Evolutionary conservation across 2,797 vertebrate species (phyloP), one percentile per base, ranked within the genome.

Genomic region (Gallinago stenura): DNA sequence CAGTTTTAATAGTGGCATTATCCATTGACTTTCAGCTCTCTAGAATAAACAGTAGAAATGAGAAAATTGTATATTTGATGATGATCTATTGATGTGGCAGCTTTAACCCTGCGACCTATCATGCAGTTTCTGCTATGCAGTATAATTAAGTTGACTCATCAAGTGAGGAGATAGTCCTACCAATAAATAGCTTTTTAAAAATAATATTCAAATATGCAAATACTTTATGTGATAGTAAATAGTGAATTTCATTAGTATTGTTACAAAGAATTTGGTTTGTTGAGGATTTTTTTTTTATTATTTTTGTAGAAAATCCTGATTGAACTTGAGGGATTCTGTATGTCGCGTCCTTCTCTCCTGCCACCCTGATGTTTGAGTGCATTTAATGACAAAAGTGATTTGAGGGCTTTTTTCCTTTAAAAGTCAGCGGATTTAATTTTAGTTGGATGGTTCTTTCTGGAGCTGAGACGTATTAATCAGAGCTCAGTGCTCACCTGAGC

Each of bases 111-210:
- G 30, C 0, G 2, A 94, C 85, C 76, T 91, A 20, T 71, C 58
- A 3, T 76, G 28, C n/a, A 65, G 62, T 93, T 86, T 93, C 66
- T 91, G 65, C 77, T 54, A 14, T 62, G 66, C 46, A 62, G 24
- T 90, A 26, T 94, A 93, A 96, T 93, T 90, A 93, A 90, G 72
- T 88, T 94, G 88, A 66, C 61, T 94, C 57, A 60, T 91, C 73
- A 81, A 69, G 10, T 76, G 61, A 58, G 46, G 69, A 75, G 83
- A 31, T 46, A 65, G 41, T 69, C n/a, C 45, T 88, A 58, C 62
- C 69, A 53, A 73, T 46, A 90, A 87, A 70, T 22, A 76, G 46
- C 41, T 76, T 89, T 68, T 79, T 2, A 58, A 93, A 95, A 91
- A 50, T 65, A 78, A 37, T 91, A 50, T 31, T 76, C 24, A 90